Evolutionary conservation across 2,888 invertebrate species (phyloP).

Genomic region (Clepsis dumicolana): DNA sequence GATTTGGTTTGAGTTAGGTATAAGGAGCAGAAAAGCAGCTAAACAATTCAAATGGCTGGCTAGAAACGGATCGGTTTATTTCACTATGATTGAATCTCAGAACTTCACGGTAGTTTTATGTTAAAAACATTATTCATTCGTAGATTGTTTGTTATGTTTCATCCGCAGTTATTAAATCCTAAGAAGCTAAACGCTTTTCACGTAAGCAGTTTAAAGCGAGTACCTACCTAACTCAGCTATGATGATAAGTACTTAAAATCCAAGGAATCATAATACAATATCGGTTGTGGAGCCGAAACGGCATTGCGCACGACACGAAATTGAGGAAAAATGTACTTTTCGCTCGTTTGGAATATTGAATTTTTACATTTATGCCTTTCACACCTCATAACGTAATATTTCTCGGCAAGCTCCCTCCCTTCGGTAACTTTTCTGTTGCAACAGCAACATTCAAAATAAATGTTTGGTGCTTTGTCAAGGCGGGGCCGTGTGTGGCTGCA

Average conservation of each 20-base stretch:
- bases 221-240: conserved; percentile 15
- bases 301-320: conserved; percentile 70
- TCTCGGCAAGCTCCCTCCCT: conserved; percentile 74
- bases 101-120: too few relatives aligned
- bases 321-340: conserved; percentile 75
- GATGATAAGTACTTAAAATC: conserved; percentile 47
- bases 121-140: too few relatives aligned
- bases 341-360: conserved; percentile 80
- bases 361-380: conserved; percentile 85
- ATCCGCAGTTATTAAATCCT: too few relatives aligned
- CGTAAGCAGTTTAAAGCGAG: conserved; percentile 40
- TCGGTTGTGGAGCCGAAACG: conserved; percentile 59
- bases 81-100: too few relatives aligned
- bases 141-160: too few relatives aligned
- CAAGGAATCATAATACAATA: conserved; percentile 29
- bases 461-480: conserved; percentile 81
- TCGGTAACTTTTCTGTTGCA: conserved; percentile 78
- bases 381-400: conserved; percentile 86
- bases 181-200: not conserved
- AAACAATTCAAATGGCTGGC: not conserved
- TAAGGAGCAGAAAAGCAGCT: not conserved
- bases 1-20: not conserved
- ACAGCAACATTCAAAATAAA: conserved; percentile 82
- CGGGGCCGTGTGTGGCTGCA: conserved; percentile 58
- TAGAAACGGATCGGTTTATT: too few relatives aligned